Evolutionary conservation across 2,888 invertebrate genomes (phyloP), one percentile per base, ranked within the genome.

Genomic region (Drosophila heteroneura): DNA sequence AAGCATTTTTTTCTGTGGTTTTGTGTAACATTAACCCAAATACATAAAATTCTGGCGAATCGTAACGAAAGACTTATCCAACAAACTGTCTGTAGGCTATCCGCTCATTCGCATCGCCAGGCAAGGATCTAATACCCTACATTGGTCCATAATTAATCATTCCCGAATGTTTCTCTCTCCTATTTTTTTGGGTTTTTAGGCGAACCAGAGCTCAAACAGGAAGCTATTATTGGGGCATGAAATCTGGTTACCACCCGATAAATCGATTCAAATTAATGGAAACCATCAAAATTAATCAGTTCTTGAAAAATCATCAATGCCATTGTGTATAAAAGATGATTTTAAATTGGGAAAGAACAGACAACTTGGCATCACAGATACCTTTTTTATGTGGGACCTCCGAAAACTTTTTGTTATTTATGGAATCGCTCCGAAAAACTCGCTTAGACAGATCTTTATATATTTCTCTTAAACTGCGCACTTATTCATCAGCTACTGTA

Each of bases 1-100:
- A 54, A 68, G 30, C 66, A 71, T 44, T 57, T 61, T 57, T 57
- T 57, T 33, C 28, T 79, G 28, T 35, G 59, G 51, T 74, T 81
- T 76, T 82, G 76, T 86, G 87, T 87, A 89, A 90, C 90, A 89
- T 87, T 87, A 87, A 87, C 87, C 87, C 84, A 87, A 89, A 87
- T 87, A 89, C 87, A 90, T 87, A 88, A 85, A 82, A 82, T 86
- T 83, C 89, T 79, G 69, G 61, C 44, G 64, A 71, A 83, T 60
- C 65, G 72, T 49, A 67, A 60, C 80, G 87, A 81, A 70, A 77
- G 67, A 82, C 74, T 80, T 72, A 60, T 56, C 74, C 78, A 75
- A 83, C 73, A 60, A 78, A 83, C 75, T 81, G 66, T 56, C 83
- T 80, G 70, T 57, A 76, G 81, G 82, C 72, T 47, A 53, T 5